Conservation (phyloP, 2,797 vertebrate genomes). For the Thunnus albacares region DNA sequence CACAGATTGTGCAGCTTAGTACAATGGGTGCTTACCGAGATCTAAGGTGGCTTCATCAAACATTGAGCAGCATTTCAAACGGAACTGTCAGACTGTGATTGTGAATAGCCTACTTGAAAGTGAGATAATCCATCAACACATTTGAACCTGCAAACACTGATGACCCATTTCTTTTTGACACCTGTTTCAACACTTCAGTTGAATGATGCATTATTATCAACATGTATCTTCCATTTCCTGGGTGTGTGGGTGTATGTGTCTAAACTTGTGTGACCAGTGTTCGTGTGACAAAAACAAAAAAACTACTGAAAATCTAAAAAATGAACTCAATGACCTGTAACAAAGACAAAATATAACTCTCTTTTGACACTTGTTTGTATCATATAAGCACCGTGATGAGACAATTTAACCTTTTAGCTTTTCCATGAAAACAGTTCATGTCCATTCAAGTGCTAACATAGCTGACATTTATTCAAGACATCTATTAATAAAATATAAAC, state of each 20-base stretch:
- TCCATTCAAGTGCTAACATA: neutral
- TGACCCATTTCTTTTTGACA: slow-evolving; percentile 63
- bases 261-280: neutral
- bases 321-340: slow-evolving; percentile 5
- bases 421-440: neutral
- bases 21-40: slow-evolving; percentile 56
- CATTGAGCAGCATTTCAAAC: slow-evolving; percentile 69
- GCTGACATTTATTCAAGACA: slow-evolving; percentile 18
- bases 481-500: slow-evolving; percentile 26
- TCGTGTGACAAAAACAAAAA: slow-evolving; percentile 19
- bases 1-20: slow-evolving; percentile 42
- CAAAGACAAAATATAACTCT: slow-evolving; percentile 14
- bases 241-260: slow-evolving; percentile 3
- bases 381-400: neutral
- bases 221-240: slow-evolving; percentile 51
- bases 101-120: slow-evolving; percentile 65
- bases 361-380: slow-evolving; percentile 8
- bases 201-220: slow-evolving; percentile 71
- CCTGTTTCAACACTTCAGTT: slow-evolving; percentile 59
- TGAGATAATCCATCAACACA: slow-evolving; percentile 70
- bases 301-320: neutral
- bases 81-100: slow-evolving; percentile 59
- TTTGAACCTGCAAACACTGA: slow-evolving; percentile 63
- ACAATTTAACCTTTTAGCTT: neutral
- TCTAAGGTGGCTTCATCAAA: slow-evolving; percentile 71